Conservation (phyloP, 2,797 vertebrate species). For the Ispidina lecontei region DNA sequence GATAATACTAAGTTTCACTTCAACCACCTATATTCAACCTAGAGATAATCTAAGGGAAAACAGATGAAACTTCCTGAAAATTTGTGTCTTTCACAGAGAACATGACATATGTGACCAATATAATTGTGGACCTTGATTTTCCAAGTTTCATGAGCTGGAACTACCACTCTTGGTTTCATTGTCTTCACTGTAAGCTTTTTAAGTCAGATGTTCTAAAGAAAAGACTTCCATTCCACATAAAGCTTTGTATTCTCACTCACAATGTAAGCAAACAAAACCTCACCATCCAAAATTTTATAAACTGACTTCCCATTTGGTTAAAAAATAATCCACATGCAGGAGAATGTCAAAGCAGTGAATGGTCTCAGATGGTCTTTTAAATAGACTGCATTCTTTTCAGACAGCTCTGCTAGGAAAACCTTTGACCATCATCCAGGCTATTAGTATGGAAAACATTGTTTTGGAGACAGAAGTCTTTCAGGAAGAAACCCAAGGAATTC, state of each 20-base stretch:
- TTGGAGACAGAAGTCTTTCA: conserved; percentile 47
- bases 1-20: neutral
- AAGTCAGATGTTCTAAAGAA: neutral
- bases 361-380: conserved; percentile 28
- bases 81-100: neutral
- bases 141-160: neutral
- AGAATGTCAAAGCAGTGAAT: conserved; percentile 9
- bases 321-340: neutral
- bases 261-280: neutral
- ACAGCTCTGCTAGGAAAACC: conserved; percentile 31
- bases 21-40: neutral
- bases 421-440: conserved; percentile 42
- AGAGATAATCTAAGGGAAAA: neutral
- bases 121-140: neutral
- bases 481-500: conserved; percentile 40
- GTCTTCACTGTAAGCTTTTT: neutral
- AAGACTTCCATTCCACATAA: neutral
- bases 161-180: neutral
- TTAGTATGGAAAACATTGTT: conserved; percentile 53
- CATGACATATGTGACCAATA: neutral
- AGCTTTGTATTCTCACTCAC: neutral
- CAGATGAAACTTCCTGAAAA: neutral
- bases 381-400: conserved; percentile 34
- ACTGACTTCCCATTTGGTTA: conserved; percentile 1
- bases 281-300: neutral